Percentiles rank a stretch among this genome's conserved stretches.
These are phyloP conservation scores for Solen grandis DNA, from an alignment of 1,140 invertebrate genomes.

Conservation along the genomic window DNA sequence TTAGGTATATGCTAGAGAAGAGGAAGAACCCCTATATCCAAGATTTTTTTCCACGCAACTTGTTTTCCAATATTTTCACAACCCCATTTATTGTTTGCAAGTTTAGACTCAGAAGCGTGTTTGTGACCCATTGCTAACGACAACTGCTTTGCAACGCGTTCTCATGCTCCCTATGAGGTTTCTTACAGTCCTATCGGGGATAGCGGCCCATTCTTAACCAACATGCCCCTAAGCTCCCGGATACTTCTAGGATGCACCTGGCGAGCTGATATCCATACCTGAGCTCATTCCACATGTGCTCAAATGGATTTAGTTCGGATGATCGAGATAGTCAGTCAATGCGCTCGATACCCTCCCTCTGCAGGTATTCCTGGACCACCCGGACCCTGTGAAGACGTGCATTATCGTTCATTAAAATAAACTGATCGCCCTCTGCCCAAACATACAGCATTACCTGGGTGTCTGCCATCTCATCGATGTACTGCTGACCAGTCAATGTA, in stretches of 20 bases:
- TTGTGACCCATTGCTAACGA: not conserved
- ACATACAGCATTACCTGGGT: not conserved
- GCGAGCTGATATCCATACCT: constrained; percentile 1
- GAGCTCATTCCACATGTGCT: constrained; percentile 40
- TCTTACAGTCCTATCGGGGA: not conserved
- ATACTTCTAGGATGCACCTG: constrained; percentile 8
- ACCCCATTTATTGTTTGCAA: not conserved
- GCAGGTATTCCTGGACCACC: constrained; percentile 11
- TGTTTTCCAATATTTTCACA: not conserved
- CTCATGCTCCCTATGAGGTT: not conserved
- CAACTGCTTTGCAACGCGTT: not conserved
- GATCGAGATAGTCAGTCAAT: constrained; percentile 13
- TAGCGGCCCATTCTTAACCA: not conserved
- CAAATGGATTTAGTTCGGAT: constrained; percentile 13
- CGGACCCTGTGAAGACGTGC: constrained; percentile 6
- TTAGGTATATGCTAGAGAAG: not conserved
- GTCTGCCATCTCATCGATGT: constrained; percentile 17
- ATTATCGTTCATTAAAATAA: constrained; percentile 10
- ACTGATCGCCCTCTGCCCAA: not conserved
- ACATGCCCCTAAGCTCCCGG: not conserved
- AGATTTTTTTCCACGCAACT: not conserved
- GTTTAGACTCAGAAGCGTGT: not conserved
- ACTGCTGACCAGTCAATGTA: constrained; percentile 16
- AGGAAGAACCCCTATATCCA: not conserved
- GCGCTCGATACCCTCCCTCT: not conserved